Base-by-base conservation (phyloP, 64 coral and sea anemone genomes). In the Pachyseris speciosa region DNA sequence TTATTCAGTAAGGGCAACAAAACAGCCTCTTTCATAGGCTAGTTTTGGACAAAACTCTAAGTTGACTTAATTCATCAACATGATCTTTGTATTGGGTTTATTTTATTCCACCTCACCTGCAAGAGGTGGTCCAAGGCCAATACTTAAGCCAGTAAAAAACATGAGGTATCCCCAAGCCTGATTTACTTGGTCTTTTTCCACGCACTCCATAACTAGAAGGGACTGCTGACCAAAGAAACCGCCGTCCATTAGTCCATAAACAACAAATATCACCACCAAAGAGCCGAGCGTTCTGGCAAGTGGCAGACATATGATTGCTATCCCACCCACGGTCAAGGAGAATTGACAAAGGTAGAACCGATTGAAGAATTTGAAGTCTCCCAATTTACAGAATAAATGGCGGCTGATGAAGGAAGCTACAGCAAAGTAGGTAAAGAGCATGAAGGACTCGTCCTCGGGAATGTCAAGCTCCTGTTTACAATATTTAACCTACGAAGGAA, bases 61-160 rank as follows among this genome's bases (percentile, higher is more conserved):
- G n/a, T n/a, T n/a, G n/a, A n/a, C n/a, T n/a, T n/a, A n/a, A n/a
- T n/a, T n/a, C n/a, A n/a, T n/a, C n/a, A n/a, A n/a, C n/a, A n/a
- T n/a, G n/a, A n/a, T n/a, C n/a, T n/a, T n/a, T n/a, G n/a, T n/a
- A n/a, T n/a, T n/a, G n/a, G n/a, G n/a, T n/a, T n/a, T n/a, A n/a
- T n/a, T n/a, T n/a, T n/a, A n/a, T n/a, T n/a, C n/a, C n/a, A n/a
- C 30, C 47, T 91, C 77, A 93, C 91, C 91, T 67, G 91, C 84
- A 20, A 93, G 67, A 9, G 84, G 83, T 8, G 91, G 71, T 5
- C 91, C 84, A 33, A 67, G 37, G 7, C 49, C 74, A 47, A 42
- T 30, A 0, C 55, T 22, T 11, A 70, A 31, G 48, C 72, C 50
- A 22, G 52, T 55, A 2, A 61, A 37, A 40, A 86, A 27, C 61